Evolutionary conservation across 2,888 invertebrate species (phyloP).

Genomic region (Nomada ruficornis): DNA sequence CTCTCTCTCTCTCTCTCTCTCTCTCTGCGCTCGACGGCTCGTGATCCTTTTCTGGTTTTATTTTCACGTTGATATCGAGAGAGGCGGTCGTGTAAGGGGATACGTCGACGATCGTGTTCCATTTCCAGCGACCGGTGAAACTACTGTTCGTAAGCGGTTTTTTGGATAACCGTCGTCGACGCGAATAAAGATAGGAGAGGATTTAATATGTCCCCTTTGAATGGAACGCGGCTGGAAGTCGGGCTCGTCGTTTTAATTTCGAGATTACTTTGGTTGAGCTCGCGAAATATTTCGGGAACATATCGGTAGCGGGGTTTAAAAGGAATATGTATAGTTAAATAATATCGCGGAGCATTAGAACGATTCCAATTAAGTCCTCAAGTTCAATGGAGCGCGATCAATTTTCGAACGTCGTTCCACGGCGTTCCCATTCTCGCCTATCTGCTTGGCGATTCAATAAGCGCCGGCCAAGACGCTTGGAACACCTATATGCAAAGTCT

Average conservation of each 20-base stretch:
- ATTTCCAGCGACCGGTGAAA: conserved; percentile 42
- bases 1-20: not conserved
- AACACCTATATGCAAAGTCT: conserved; percentile 26
- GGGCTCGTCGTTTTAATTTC: not conserved
- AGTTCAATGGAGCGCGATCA: conserved; percentile 6
- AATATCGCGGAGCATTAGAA: not conserved
- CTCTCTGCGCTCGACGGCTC: not conserved
- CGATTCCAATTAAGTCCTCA: conserved; percentile 23
- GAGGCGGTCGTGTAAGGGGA: conserved; percentile 36
- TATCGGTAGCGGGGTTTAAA: no score
- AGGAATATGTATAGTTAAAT: not conserved
- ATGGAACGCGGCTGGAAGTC: not conserved
- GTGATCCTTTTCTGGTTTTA: not conserved
- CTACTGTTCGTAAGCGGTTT: conserved; percentile 35
- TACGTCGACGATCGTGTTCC: conserved; percentile 37
- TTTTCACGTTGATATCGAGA: conserved; percentile 31
- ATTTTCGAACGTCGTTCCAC: conserved; percentile 25
- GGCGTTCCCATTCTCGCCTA: conserved; percentile 19
- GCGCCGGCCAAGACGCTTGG: conserved; percentile 18
- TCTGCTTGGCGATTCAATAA: conserved; percentile 34
- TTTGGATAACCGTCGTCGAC: not conserved
- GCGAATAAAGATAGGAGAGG: conserved; percentile 38
- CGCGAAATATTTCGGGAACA: no score
- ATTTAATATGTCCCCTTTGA: conserved; percentile 31
- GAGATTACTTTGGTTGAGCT: no score